Base-by-base conservation (phyloP, 2,888 invertebrate species). In the Sipunculus nudus region DNA sequence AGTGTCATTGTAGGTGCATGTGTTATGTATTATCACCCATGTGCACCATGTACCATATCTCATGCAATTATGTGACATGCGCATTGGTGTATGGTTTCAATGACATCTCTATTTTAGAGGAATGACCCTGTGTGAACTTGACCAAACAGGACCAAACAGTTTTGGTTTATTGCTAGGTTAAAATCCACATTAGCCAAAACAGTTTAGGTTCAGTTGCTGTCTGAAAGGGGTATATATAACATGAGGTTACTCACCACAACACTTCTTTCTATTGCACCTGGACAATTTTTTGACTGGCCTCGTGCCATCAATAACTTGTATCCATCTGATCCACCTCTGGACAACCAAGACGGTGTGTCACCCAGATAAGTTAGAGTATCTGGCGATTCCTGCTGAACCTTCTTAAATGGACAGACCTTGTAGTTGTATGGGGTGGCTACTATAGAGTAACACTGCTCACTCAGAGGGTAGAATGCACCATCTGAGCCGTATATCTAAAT, bases 361-460 rank as follows among this genome's bases (percentile, higher is more conserved):
- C 76, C 79, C 46, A 10, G 57, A 45, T n/a, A 78, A 45, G 16
- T 40, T 41, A 13, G 53, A 5, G 0, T 50, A 13, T 19, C 43
- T 31, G 23, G 25, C 13, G 10, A 31, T 39, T 35, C 25, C 26
- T 56, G 63, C 13, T 38, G n/a, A 26, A 28, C 71, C 69, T 54
- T 70, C 45, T 39, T 66, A 55, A 78, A 80, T 0, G 79, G 80
- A 68, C 80, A 80, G 23, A 80, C 59, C 23, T 63, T 71, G 63
- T 78, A 80, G 19, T 72, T 65, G 63, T 78, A 80, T 28, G 72
- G 69, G 13, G 53, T 29, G 1, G 65, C 47, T 21, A 71, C 63
- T 29, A 67, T 53, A 29, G 67, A 59, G 60, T 63, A 78, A 59
- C 80, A 80, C 2, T 66, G 52, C 26, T 63, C 53, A 45, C 75